phyloP scores from a whole-genome alignment of 1,140 invertebrate species.

The Eumaeus atala region DNA sequence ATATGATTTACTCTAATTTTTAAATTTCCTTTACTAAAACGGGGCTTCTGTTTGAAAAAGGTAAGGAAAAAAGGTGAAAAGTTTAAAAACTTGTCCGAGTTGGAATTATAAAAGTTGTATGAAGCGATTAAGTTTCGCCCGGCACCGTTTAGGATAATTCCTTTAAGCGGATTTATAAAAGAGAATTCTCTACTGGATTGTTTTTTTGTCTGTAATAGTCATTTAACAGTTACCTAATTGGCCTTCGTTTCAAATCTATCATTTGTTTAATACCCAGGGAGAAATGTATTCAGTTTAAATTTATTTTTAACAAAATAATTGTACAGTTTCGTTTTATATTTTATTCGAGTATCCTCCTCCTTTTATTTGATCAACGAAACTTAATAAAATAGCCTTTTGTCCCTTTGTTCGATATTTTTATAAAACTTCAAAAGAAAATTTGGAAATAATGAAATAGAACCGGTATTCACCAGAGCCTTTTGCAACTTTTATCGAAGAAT shows the following conservation, averaged over 20 bases:
- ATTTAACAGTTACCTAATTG: slow-evolving; percentile 3
- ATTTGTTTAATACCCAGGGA: background rate
- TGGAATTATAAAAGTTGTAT: slow-evolving; percentile 24
- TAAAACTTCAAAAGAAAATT: no score
- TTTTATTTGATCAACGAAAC: no score
- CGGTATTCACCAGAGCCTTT: no score
- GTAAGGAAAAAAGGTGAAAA: slow-evolving; percentile 3
- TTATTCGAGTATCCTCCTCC: background rate
- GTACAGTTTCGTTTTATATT: background rate
- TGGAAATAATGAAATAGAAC: no score
- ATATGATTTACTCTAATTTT: no score
- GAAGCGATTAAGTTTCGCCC: slow-evolving; percentile 21
- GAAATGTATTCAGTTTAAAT: background rate
- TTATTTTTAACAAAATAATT: slow-evolving; percentile 7
- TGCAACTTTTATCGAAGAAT: no score
- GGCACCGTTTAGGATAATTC: slow-evolving; percentile 17
- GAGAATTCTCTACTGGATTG: slow-evolving; percentile 11
- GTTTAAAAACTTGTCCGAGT: slow-evolving; percentile 10
- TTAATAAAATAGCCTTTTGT: no score
- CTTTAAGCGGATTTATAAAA: slow-evolving; percentile 17
- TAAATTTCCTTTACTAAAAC: no score
- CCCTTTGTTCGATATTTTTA: no score
- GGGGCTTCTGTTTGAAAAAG: no score
- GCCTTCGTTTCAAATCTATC: background rate
- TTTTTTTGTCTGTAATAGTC: slow-evolving; percentile 4